Evolutionary conservation across 2,888 invertebrate species (phyloP), one percentile per base, ranked within the genome.

Genomic region (Eupithecia subumbrata): DNA sequence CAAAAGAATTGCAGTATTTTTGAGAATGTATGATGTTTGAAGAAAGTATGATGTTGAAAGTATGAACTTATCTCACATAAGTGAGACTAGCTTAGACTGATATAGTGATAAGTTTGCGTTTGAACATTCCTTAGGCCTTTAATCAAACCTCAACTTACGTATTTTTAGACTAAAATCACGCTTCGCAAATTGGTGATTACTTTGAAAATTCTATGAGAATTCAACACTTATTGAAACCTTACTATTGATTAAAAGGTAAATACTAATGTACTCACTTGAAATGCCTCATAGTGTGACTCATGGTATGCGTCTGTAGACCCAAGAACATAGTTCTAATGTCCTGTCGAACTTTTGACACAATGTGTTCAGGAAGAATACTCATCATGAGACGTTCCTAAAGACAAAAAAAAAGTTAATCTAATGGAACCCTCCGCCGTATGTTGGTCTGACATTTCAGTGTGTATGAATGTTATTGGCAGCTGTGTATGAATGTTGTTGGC

Each of bases 311-410:
- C 77, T 95, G 95, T 45, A 96, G 89, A 18, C 95, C 94, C 79
- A 96, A 86, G 71, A 96, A 96, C 87, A 96, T 95, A 37, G 91
- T 90, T 73, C 96, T 91, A 12, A 96, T 95, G 78, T 96, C 96
- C 77, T 95, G 94, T 73, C 96, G 92, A 40, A 96, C 94, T 83
- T 95, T 93, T 14, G 95, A 95, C 7, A 98, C 97, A 72, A 98
- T 97, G 85, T 98, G 98, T 72, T 97, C 96, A 0, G 99, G 99
- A 40, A 99, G 95, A 79, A 98, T 98, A 84, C 98, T 98, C 71
- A 97, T 93, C 91, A 98, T 96, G 2, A 98, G 95, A 83, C 97
- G 97, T 90, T 98, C 98, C 97, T 98, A 88, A 72, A 88, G 88
- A 74, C 40, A 25, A 25, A 16, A 56, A 2, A 22, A 52, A n/a